Conservation (phyloP, 2,888 invertebrate species). For the Epiblema foenella region DNA sequence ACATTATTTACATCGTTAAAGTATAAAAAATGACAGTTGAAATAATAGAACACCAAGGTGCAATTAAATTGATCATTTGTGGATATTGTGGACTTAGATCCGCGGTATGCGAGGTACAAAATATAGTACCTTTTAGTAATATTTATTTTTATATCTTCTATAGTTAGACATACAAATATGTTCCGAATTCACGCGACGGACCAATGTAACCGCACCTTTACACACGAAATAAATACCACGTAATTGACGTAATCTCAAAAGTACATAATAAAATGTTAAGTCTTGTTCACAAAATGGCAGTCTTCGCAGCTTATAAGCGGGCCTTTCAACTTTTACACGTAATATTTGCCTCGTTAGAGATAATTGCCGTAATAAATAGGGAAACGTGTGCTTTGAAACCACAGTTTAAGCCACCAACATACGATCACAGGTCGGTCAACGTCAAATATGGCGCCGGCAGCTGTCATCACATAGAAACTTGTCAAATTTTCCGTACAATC, state of each 20-base stretch:
- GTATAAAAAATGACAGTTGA: neutral
- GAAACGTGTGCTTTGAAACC: neutral
- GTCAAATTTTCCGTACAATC: too few species aligned
- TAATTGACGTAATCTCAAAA: constrained; percentile 8
- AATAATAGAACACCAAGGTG: constrained; percentile 1
- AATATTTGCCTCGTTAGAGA: neutral
- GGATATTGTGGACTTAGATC: too few species aligned
- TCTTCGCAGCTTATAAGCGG: constrained; percentile 1
- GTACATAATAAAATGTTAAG: constrained; percentile 14
- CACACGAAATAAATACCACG: neutral
- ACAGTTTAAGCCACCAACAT: too few species aligned
- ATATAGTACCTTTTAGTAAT: too few species aligned
- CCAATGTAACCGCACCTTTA: neutral
- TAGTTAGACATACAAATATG: neutral
- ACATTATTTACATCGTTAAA: constrained; percentile 23
- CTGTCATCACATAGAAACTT: too few species aligned
- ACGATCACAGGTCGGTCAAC: too few species aligned
- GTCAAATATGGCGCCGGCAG: too few species aligned
- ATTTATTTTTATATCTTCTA: neutral
- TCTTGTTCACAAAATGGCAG: constrained; percentile 29
- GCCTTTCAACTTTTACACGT: too few species aligned
- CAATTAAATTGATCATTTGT: neutral
- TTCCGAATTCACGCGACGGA: neutral
- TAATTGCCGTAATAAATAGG: too few species aligned
- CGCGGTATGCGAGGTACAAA: too few species aligned